Evolutionary conservation across 2,113 vertebrate genomes (phyloP), one percentile per base, ranked within the genome.

Genomic region (Gymnorhina tibicen): DNA sequence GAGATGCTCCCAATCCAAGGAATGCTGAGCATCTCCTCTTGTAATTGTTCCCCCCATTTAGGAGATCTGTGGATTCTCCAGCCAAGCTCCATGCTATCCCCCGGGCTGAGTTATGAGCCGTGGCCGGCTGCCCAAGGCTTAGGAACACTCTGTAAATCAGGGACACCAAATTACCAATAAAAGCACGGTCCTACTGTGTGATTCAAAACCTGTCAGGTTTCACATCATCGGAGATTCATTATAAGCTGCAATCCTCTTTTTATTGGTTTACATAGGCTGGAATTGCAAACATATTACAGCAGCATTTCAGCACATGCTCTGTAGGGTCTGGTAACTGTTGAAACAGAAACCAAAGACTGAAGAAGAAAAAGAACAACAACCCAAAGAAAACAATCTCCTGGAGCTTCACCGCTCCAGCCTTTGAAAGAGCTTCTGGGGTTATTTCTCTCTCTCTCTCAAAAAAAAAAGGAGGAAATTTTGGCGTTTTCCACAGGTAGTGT

Each of bases 61-160:
- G 95, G 56, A 92, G 93, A 90, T 94, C 79, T 58, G 56, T 95
- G 88, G 68, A 53, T 85, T 81, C 91, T 95, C 59, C 94, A 96
- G 97, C 93, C 96, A 89, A 96, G 88, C 44, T 58, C 88, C 80
- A 75, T 68, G 75, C 64, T 67, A 77, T 89, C 56, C n/a, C 22
- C 67, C 39, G 41, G 95, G 85, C 95, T 97, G 96, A 97, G 86
- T 93, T 95, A 95, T 80, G 97, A 94, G 97, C 74, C 12, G 4
- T 97, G 97, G 97, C 96, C 75, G 72, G 84, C 94, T 96, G 96
- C 97, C 97, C 86, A 67, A 87, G 60, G 74, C 87, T 97, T 86
- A 76, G 92, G 95, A 96, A 94, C 97, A 96, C 94, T 32, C 94
- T 95, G 97, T 97, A 98, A 98, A 98, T 98, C 98, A 96, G 90